A percentile compares a stretch with the other conserved stretches of the same genome.
phyloP scores from a whole-genome alignment of 2,113 vertebrate genomes.

The Pseudonaja textilis region DNA sequence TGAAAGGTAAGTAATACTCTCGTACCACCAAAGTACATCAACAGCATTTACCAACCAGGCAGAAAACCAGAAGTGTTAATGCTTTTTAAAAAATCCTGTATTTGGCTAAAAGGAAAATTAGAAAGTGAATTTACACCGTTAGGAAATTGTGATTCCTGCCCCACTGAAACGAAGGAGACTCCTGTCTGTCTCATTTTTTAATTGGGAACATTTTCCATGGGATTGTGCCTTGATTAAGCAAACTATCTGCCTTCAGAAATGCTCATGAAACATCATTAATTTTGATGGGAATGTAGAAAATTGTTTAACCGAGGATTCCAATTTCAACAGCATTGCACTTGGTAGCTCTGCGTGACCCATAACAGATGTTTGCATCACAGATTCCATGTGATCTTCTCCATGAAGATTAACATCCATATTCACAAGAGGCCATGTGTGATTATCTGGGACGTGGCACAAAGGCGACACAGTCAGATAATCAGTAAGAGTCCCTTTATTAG shows the following conservation, averaged over 20 bases:
- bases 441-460: no score
- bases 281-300: not conserved
- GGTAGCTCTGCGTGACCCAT: no score
- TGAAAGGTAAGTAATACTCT: conserved; percentile 39
- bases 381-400: not conserved
- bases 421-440: not conserved
- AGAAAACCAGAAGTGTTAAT: conserved; percentile 37
- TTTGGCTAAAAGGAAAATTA: not conserved
- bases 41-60: conserved; percentile 37
- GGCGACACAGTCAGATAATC: no score
- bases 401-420: not conserved
- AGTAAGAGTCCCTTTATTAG: no score
- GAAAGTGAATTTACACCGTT: conserved; percentile 1
- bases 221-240: not conserved
- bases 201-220: not conserved
- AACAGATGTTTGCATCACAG: not conserved
- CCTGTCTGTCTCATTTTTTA: not conserved
- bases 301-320: not conserved
- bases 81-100: not conserved
- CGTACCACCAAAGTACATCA: conserved; percentile 44
- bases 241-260: not conserved
- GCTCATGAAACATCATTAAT: not conserved
- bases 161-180: not conserved
- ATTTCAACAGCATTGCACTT: not conserved
- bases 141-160: not conserved